phyloP scores from a whole-genome alignment of 2,888 invertebrate species.

The Mamestra brassicae region DNA sequence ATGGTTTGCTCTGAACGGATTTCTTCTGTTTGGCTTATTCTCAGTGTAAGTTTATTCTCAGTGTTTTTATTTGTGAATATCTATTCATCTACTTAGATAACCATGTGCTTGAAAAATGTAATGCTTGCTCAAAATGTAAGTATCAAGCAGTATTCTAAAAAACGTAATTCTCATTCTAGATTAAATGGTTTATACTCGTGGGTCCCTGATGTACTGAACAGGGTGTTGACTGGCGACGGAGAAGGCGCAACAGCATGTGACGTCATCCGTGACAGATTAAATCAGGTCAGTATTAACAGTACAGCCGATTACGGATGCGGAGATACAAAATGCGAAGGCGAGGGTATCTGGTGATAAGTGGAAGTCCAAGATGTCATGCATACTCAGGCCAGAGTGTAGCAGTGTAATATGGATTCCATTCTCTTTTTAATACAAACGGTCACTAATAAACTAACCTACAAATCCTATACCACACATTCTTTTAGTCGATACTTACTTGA shows the following conservation, averaged over 20 bases:
- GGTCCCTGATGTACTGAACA: constrained; percentile 91
- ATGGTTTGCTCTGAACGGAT: constrained; percentile 89
- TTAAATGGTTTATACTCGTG: constrained; percentile 90
- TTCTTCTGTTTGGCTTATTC: constrained; percentile 92
- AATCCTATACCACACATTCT: too few species aligned
- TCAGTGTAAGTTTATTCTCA: constrained; percentile 89
- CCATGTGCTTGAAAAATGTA: too few species aligned
- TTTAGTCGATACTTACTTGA: too few species aligned
- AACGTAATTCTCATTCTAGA: constrained; percentile 73
- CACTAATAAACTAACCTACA: too few species aligned
- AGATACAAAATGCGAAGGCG: not conserved
- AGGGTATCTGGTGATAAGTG: too few species aligned
- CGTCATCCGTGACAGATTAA: constrained; percentile 80
- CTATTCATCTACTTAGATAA: too few species aligned
- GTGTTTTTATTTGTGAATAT: too few species aligned
- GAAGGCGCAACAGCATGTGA: constrained; percentile 80
- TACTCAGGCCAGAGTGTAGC: not conserved
- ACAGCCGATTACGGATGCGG: too few species aligned
- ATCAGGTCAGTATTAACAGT: constrained; percentile 73
- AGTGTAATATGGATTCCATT: not conserved
- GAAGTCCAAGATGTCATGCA: not conserved
- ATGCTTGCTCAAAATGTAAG: not conserved
- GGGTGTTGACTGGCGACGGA: constrained; percentile 81
- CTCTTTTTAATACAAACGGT: too few species aligned
- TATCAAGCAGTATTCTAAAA: not conserved